Evolutionary conservation across 2,797 vertebrate genomes (phyloP), one percentile per base, ranked within the genome.

Genomic region (Holocentrus rufus): DNA sequence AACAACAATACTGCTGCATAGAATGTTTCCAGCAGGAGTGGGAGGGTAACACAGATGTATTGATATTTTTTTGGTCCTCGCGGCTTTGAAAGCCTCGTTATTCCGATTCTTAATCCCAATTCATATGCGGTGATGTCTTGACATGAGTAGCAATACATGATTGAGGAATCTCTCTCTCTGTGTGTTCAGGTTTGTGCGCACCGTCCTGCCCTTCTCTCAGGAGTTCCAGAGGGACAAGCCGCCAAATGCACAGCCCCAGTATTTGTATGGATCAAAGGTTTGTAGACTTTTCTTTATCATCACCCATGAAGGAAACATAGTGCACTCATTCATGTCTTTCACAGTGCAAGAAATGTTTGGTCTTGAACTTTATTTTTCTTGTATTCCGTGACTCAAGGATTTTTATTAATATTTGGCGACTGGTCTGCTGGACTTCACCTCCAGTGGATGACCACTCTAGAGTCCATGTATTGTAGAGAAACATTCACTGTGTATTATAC

Each of bases 211-310:
- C 0, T 98, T 99, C 92, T 99, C 98, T 83, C 98, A 99, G 89
- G 98, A 99, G 92, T 97, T 99, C 89, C 97, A 99, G 87, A 95
- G 98, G 71, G 98, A 99, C 92, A 99, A 98, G 73, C 97, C 96
- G 2, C 96, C 97, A 58, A 99, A 98, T 22, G 97, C 98, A 63
- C 98, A 99, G 70, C 98, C 98, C 0, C 98, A 99, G 60, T 99
- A 99, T 87, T 89, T 99, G 50, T 97, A 96, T 5, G 97, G 98
- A 67, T 97, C 98, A 25, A 99, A 99, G 96, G 98, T 99, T 69
- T 84, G 90, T 64, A 36, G 2, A 22, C 18, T 46, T 25, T 17
- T 57, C 20, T 69, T 25, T 42, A 4, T 14, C 10, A 52, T 54
- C 4, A 17, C 7, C 23, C n/a, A 58, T 39, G 31, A 1, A 55